These are phyloP conservation scores for Bucorvus abyssinicus DNA, from an alignment of 2,797 vertebrate genomes.

Conservation along the genomic window DNA sequence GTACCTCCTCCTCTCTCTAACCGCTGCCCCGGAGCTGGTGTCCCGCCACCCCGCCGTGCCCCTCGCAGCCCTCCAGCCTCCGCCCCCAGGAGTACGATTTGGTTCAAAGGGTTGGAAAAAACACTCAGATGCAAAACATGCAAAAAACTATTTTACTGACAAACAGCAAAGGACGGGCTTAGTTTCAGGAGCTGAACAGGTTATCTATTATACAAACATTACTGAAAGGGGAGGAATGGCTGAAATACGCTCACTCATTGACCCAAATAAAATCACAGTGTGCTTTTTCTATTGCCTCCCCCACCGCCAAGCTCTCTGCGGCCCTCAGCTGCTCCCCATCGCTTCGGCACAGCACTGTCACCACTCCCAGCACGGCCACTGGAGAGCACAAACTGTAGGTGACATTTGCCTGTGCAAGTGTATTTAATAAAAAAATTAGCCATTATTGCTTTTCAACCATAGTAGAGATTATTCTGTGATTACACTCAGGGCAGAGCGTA, in stretches of 20 bases:
- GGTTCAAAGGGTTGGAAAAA: not conserved
- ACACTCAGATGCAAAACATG: conserved; percentile 66
- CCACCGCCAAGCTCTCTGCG: not conserved
- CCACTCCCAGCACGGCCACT: not conserved
- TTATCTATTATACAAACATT: conserved; percentile 26
- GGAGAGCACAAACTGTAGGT: not conserved
- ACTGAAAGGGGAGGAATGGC: conserved; percentile 43
- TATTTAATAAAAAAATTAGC: not conserved
- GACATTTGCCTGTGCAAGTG: not conserved
- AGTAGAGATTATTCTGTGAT: not conserved
- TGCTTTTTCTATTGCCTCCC: conserved; percentile 44
- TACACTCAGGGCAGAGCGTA: not conserved
- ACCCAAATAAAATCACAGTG: conserved; percentile 60
- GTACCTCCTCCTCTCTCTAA: not conserved
- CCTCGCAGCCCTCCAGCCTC: not conserved
- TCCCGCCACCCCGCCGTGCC: not conserved
- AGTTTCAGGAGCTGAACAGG: conserved; percentile 31
- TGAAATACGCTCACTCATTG: conserved; percentile 24
- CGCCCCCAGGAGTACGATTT: rapidly evolving
- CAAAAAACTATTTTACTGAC: conserved; percentile 72
- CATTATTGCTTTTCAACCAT: conserved; percentile 65
- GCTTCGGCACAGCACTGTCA: not conserved
- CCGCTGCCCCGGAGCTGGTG: not conserved
- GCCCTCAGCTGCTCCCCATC: not conserved
- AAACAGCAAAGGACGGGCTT: conserved; percentile 60